Conservation (phyloP, 1,140 invertebrate species). For the Bombus ignitus region DNA sequence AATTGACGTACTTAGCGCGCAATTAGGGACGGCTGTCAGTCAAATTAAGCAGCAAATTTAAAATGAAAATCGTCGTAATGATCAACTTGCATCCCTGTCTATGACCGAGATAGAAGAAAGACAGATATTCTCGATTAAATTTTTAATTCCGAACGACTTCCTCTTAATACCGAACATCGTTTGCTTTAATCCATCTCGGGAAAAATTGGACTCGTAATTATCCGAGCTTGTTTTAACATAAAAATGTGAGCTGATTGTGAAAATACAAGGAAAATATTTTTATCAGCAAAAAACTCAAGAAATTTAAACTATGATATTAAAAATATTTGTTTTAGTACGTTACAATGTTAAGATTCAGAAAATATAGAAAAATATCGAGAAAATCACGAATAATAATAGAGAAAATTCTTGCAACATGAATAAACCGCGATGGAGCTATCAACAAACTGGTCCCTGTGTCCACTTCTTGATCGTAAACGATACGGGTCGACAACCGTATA, state of each 20-base stretch:
- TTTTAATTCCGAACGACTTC: not conserved
- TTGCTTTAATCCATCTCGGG: not conserved
- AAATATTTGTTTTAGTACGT: too few relatives aligned
- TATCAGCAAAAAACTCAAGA: too few relatives aligned
- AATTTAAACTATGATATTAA: too few relatives aligned
- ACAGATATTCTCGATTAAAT: not conserved
- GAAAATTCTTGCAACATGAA: not conserved
- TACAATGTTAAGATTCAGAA: not conserved
- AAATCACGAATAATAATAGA: not conserved
- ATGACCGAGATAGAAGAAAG: not conserved
- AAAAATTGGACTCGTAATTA: too few relatives aligned
- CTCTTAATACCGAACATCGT: not conserved
- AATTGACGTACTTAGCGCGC: constrained; percentile 32
- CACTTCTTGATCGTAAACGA: not conserved
- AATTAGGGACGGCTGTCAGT: constrained; percentile 44
- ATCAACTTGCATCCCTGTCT: constrained; percentile 20
- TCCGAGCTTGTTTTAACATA: too few relatives aligned
- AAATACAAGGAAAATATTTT: too few relatives aligned
- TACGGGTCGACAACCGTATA: not conserved
- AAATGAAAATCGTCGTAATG: constrained; percentile 32
- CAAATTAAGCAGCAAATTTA: constrained; percentile 8
- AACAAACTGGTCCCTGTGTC: not conserved
- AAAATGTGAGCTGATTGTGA: too few relatives aligned
- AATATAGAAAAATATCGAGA: not conserved
- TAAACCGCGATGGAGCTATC: not conserved